A percentile compares a stretch with the other conserved stretches of the same genome.
phyloP scores from a whole-genome alignment of 2,888 invertebrate genomes.

The Spatulosminthurus flaviceps region DNA sequence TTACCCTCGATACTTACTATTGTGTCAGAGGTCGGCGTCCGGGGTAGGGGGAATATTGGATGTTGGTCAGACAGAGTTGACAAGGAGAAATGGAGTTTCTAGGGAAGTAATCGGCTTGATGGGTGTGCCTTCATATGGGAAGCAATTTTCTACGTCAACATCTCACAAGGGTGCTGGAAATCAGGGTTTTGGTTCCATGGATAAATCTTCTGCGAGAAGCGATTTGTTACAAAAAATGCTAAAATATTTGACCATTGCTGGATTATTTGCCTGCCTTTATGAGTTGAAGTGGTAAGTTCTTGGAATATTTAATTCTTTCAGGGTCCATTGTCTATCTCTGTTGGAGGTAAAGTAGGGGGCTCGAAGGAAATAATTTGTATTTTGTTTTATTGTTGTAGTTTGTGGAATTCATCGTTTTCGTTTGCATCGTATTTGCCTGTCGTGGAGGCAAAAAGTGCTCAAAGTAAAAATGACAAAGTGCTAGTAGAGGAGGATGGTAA shows the following conservation, averaged over 20 bases:
- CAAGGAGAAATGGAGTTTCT: not conserved
- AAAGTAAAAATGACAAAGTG: not conserved
- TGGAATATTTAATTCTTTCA: too few species aligned
- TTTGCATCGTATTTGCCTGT: not conserved
- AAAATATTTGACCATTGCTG: constrained; percentile 32
- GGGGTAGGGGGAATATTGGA: not conserved
- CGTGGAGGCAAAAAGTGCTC: constrained; percentile 3
- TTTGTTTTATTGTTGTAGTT: constrained; percentile 12
- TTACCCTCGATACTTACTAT: not conserved
- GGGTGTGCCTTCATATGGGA: constrained; percentile 19
- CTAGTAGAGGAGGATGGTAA: not conserved
- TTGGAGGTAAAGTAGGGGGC: too few species aligned
- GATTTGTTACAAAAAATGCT: constrained; percentile 4
- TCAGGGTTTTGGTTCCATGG: not conserved
- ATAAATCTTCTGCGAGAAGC: not conserved
- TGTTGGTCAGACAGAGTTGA: not conserved
- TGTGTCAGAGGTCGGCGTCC: not conserved
- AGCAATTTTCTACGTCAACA: constrained; percentile 2
- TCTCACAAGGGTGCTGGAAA: not conserved
- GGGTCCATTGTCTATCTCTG: too few species aligned
- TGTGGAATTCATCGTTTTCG: not conserved
- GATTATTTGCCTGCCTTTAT: constrained; percentile 15
- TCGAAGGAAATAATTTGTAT: not conserved
- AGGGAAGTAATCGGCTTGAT: not conserved
- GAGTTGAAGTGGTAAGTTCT: constrained; percentile 39